Conservation (phyloP, 2,888 invertebrate genomes). For the Acanthosepion lycidas region DNA sequence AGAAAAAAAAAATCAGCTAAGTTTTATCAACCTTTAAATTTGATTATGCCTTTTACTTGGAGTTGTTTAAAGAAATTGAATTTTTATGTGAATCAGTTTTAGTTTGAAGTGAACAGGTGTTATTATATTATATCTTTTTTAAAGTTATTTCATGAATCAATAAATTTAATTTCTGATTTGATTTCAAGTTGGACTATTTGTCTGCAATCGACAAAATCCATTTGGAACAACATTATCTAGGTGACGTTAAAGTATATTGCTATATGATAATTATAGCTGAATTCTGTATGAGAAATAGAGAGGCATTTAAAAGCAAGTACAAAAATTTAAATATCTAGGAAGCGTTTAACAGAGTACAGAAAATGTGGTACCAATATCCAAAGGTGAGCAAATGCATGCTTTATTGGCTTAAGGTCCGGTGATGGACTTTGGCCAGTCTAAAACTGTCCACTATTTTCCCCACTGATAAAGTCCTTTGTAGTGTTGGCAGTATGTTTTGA, state of each 20-base stretch:
- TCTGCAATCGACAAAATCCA: not conserved
- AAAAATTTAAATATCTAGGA: too few species aligned
- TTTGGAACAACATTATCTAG: not conserved
- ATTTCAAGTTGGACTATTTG: not conserved
- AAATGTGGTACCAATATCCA: too few species aligned
- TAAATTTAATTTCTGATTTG: not conserved
- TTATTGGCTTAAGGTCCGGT: too few species aligned
- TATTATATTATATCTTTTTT: not conserved
- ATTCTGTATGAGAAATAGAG: too few species aligned
- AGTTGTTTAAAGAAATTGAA: not conserved
- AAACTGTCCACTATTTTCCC: too few species aligned
- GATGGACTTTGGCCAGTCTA: too few species aligned
- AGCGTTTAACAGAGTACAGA: too few species aligned
- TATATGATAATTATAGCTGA: not conserved
- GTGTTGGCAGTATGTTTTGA: too few species aligned
- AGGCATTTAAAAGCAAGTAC: too few species aligned
- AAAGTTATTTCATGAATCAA: not conserved
- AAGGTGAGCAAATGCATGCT: too few species aligned
- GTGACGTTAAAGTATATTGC: not conserved
- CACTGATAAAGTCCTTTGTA: too few species aligned
- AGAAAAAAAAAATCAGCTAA: not conserved
- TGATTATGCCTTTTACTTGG: not conserved
- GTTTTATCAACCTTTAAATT: not conserved
- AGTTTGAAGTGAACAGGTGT: not conserved
- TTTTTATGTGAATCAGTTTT: not conserved